phyloP scores from a whole-genome alignment of 2,888 invertebrate genomes.

The Polyommatus icarus region DNA sequence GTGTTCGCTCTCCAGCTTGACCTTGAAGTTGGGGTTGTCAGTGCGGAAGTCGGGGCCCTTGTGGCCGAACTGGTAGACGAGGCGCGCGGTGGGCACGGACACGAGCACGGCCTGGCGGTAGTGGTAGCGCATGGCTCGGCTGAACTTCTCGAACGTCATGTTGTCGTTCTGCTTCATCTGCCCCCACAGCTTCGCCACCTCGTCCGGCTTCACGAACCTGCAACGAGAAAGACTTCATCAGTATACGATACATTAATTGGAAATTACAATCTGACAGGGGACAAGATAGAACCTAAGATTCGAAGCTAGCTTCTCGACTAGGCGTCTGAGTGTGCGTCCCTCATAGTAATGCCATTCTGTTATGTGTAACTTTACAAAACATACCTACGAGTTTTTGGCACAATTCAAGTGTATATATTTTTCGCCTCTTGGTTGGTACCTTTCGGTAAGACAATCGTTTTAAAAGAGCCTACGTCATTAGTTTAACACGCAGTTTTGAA shows the following conservation, averaged over 20 bases:
- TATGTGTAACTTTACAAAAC: too few relatives aligned
- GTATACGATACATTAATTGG: not conserved
- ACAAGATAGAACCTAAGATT: too few relatives aligned
- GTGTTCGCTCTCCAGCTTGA: conserved; percentile 63
- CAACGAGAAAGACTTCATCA: conserved; percentile 42
- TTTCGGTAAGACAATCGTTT: too few relatives aligned
- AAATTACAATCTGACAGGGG: too few relatives aligned
- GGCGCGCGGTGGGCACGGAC: conserved; percentile 86
- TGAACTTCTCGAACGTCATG: conserved; percentile 96
- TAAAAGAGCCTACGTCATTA: too few relatives aligned
- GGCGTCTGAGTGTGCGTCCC: too few relatives aligned
- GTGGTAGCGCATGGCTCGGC: conserved; percentile 93
- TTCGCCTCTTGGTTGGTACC: too few relatives aligned
- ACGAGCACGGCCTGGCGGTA: conserved; percentile 88
- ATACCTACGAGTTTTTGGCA: too few relatives aligned
- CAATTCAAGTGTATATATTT: too few relatives aligned
- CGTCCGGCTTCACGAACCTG: conserved; percentile 91
- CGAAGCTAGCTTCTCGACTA: too few relatives aligned
- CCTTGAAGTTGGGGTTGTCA: conserved; percentile 79
- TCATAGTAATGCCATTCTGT: too few relatives aligned
- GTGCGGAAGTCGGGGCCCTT: conserved; percentile 89
- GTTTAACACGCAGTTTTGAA: too few relatives aligned
- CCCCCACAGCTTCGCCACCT: conserved; percentile 93
- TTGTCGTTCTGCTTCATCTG: conserved; percentile 90
- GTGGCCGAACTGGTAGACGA: conserved; percentile 91